Conservation (phyloP, 2,113 vertebrate genomes). For the Symphodus melops region DNA sequence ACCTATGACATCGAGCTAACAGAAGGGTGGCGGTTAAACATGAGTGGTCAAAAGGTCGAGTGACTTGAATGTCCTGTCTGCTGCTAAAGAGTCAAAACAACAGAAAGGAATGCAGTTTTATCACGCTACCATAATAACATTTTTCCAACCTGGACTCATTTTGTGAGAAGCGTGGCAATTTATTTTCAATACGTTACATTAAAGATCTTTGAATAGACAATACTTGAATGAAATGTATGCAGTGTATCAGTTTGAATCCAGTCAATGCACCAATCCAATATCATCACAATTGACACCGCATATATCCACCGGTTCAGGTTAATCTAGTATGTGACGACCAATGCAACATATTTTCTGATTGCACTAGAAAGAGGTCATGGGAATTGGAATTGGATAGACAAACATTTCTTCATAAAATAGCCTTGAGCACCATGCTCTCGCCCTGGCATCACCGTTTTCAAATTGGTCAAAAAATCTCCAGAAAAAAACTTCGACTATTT, state of each 20-base stretch:
- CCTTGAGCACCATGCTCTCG: constrained; percentile 9
- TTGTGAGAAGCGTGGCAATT: not conserved
- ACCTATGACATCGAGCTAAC: constrained; percentile 53
- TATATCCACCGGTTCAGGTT: too few relatives aligned
- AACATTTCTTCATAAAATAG: not conserved
- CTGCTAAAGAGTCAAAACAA: constrained; percentile 29
- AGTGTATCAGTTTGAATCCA: too few relatives aligned
- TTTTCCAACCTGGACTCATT: not conserved
- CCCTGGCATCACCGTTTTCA: constrained; percentile 8
- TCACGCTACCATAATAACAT: not conserved
- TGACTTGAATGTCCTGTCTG: constrained; percentile 21
- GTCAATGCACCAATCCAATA: too few relatives aligned
- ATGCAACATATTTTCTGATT: too few relatives aligned
- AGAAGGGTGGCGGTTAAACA: constrained; percentile 49
- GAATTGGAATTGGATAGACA: too few relatives aligned
- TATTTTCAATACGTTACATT: not conserved
- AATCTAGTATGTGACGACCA: too few relatives aligned
- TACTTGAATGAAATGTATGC: too few relatives aligned
- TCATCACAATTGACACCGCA: too few relatives aligned
- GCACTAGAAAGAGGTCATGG: too few relatives aligned
- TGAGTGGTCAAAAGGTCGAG: constrained; percentile 32
- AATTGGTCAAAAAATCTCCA: not conserved
- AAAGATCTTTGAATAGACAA: too few relatives aligned
- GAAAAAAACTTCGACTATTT: constrained; percentile 3
- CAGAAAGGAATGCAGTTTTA: constrained; percentile 46